Evolutionary conservation across 2,888 invertebrate genomes (phyloP), one percentile per base, ranked within the genome.

Genomic region (Conus canariensis): DNA sequence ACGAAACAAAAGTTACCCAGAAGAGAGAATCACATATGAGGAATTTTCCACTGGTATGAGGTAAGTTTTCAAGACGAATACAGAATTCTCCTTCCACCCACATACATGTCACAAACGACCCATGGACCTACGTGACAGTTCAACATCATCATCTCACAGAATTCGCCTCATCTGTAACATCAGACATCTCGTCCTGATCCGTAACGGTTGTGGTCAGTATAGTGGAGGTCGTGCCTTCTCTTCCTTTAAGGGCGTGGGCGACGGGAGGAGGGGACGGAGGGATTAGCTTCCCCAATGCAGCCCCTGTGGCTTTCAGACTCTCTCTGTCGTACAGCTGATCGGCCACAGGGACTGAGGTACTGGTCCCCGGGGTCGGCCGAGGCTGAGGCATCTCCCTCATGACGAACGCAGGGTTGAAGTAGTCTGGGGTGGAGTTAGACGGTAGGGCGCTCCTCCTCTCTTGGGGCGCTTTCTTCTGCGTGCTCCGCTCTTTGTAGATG

Each of bases 211-310:
- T 83, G 82, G 82, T 83, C 19, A 83, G 30, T 56, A 74, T 56
- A 1, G 74, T 87, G 74, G 87, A 87, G 8, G 74, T 58, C 1
- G 87, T 87, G n/a, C 87, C 74, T n/a, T 30, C 45, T 5, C 74
- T 22, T 7, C 58, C 74, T n/a, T n/a, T 56, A 2, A 56, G 14
- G 22, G 87, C 67, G 74, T 87, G 74, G 30, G 56, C 4, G 22
- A 87, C 19, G 30, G 64, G 86, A 0, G 86, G 86, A 16, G 86
- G 86, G 19, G 86, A 45, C 16, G 86, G 86, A 30, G 86, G 64
- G 30, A 19, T 22, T 45, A 86, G 60, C 86, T 16, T 86, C 10
- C 86, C 86, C 22, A 25, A 2, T 16, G 45, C 8, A 19, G n/a
- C 45, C 30, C 1, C 14, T 9, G 6, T 45, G 9, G 67, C 86